These are phyloP conservation scores for Pyrgilauda ruficollis DNA, from an alignment of 2,113 vertebrate genomes.

Conservation along the genomic window DNA sequence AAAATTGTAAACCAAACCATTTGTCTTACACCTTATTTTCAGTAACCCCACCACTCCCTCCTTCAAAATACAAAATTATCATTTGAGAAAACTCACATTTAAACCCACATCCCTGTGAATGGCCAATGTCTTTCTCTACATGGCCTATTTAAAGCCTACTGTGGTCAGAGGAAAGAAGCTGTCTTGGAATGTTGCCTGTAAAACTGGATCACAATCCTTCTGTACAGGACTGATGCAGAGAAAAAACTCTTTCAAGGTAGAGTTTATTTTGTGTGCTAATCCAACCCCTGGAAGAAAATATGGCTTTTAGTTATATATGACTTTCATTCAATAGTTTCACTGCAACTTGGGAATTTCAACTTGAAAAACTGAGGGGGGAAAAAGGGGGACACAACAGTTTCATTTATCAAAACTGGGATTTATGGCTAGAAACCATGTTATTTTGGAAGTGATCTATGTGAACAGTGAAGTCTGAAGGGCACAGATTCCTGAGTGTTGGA, in stretches of 20 bases:
- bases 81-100: background rate
- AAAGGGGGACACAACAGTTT: fast-evolving
- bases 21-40: background rate
- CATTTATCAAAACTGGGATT: background rate
- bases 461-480: background rate
- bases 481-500: background rate
- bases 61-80: background rate
- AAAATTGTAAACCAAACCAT: background rate
- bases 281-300: background rate
- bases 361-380: background rate
- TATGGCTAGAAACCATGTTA: background rate
- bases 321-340: background rate
- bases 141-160: background rate
- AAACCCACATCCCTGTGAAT: background rate
- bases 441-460: background rate
- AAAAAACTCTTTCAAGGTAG: background rate
- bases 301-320: background rate
- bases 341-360: background rate
- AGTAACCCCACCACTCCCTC: background rate
- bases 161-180: background rate
- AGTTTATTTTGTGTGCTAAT: background rate
- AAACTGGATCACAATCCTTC: background rate
- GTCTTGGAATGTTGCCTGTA: background rate
- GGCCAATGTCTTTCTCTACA: background rate
- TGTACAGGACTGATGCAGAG: background rate